Evolutionary conservation across 2,888 invertebrate genomes (phyloP).

Genomic region (Nebria brevicollis): DNA sequence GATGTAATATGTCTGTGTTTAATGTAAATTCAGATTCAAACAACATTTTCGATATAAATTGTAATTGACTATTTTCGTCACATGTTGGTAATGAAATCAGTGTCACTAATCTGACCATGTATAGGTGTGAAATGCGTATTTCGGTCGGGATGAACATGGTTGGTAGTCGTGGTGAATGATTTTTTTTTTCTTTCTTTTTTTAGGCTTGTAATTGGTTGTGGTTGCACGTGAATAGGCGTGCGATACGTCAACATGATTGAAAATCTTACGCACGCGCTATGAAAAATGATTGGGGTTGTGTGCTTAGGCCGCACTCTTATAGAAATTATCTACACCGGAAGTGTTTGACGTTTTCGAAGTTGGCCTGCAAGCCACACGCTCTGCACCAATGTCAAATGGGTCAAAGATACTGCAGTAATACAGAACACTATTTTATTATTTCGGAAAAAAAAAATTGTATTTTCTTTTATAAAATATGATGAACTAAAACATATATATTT

Average conservation of each 20-base stretch:
- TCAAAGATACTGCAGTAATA: background rate
- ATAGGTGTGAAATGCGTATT: background rate
- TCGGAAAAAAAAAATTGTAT: too few species aligned
- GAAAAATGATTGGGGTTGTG: background rate
- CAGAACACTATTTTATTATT: too few species aligned
- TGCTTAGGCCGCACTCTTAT: background rate
- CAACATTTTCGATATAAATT: background rate
- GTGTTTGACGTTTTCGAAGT: background rate
- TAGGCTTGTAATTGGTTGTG: background rate
- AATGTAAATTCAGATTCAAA: too few species aligned
- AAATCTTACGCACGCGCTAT: background rate
- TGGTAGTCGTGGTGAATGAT: background rate
- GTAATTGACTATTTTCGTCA: background rate
- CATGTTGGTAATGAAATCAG: slow-evolving; percentile 4
- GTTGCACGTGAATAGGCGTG: background rate
- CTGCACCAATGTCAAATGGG: slow-evolving; percentile 5
- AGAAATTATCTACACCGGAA: slow-evolving; percentile 3
- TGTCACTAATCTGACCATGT: background rate
- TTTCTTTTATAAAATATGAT: too few species aligned
- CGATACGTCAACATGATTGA: slow-evolving; percentile 7
- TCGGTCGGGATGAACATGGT: background rate
- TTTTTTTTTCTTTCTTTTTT: too few species aligned
- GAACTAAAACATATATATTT: too few species aligned
- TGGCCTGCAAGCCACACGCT: slow-evolving; percentile 6
- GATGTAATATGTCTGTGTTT: too few species aligned